A percentile compares a stretch with the other conserved stretches of the same genome.
Conservation (phyloP, 2,113 vertebrate species). For the Guaruba guarouba region DNA sequence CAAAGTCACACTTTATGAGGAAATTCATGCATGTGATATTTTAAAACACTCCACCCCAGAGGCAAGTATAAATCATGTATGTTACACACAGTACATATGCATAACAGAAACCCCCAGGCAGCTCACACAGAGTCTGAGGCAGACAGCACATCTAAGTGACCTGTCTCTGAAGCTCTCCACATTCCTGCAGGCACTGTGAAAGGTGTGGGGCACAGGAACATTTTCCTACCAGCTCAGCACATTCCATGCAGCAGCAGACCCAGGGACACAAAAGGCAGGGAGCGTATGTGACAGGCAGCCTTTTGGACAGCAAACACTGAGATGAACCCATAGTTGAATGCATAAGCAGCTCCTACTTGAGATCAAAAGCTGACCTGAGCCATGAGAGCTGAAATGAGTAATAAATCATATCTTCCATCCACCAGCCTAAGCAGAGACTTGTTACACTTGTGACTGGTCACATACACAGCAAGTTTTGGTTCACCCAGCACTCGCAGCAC, state of each 20-base stretch:
- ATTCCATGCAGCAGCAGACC: not conserved
- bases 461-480: not conserved
- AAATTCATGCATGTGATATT: accelerated
- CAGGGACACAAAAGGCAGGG: not conserved
- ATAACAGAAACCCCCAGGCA: not conserved
- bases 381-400: accelerated
- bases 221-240: not conserved
- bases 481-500: not conserved
- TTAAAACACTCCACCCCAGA: accelerated
- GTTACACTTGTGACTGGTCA: accelerated
- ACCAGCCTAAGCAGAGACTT: not conserved
- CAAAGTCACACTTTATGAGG: not conserved
- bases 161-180: accelerated
- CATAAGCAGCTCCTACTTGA: not conserved
- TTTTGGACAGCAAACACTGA: not conserved
- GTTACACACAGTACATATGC: not conserved
- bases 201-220: accelerated
- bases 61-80: accelerated
- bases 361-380: not conserved
- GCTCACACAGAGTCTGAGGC: not conserved
- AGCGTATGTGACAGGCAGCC: accelerated
- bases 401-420: not conserved
- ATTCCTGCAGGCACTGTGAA: not conserved
- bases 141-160: not conserved
- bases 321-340: not conserved